Base-by-base conservation (phyloP, 2,797 vertebrate species). In the Chromis chromis region DNA sequence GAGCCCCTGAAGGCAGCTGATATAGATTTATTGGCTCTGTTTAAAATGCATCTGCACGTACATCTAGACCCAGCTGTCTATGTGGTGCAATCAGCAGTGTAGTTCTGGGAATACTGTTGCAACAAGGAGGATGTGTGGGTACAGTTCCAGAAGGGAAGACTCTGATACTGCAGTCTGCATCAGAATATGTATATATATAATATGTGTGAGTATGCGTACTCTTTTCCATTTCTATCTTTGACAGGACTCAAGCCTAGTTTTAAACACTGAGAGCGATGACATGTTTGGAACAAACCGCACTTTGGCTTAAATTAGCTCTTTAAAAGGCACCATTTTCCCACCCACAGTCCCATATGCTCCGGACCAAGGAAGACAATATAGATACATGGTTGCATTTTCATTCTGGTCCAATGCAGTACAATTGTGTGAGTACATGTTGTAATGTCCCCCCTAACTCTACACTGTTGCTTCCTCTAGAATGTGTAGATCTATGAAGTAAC, bases 11-110 rank as follows among this genome's bases (percentile, higher is more conserved):
- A 78, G 87, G 87, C 79, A 74, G 74, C 70, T 84, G 73, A 88
- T 87, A 89, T 87, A 87, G 85, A 91, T 88, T 90, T 86, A 84
- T 86, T 44, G 42, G 65, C 56, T 81, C 48, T 73, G 78, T 82
- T 89, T 89, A 87, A 88, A 88, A 88, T 90, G 82, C 78, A 78
- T 85, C 85, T 24, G 70, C 86, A 87, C 70, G 63, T 84, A 74
- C 74, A 71, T 81, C 59, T 75, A 46, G 49, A 74, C 60, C 73
- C 74, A 74, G 71, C 75, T 91, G 86, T 85, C 77, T 79, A 74
- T 74, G 79, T 78, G 83, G 54, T 0, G 24, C 74, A 89, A 83
- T 90, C 82, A 86, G 82, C 42, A 70, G 80, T 36, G 14, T 33
- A 60, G 78, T 70, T 68, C 66, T 84, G 82, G 79, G 81, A 86